Conservation (phyloP, 1,140 invertebrate species). For the Heliconius hermathena region DNA sequence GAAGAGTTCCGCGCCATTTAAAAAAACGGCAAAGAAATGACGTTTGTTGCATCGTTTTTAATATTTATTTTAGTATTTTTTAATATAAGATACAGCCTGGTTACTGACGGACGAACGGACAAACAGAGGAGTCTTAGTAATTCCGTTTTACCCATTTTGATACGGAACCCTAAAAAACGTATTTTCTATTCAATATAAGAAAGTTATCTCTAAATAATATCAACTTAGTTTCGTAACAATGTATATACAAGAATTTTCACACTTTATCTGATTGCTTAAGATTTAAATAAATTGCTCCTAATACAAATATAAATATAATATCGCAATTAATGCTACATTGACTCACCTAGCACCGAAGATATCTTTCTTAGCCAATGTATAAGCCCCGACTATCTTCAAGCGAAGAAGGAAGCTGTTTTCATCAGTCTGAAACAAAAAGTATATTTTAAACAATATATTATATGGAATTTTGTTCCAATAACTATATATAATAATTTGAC, state of each 20-base stretch:
- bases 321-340: slow-evolving; percentile 4
- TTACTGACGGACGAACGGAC: too few species aligned
- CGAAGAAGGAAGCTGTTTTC: slow-evolving; percentile 89
- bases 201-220: too few species aligned
- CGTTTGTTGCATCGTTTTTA: too few species aligned
- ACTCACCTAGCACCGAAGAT: slow-evolving; percentile 97
- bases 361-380: slow-evolving; percentile 97
- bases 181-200: too few species aligned
- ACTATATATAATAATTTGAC: neutral
- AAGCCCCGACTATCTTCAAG: slow-evolving; percentile 92
- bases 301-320: neutral
- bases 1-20: too few species aligned
- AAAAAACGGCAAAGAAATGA: too few species aligned
- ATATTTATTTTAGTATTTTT: too few species aligned
- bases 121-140: too few species aligned
- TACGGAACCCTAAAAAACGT: too few species aligned
- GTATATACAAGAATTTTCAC: neutral
- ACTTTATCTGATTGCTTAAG: neutral
- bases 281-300: neutral
- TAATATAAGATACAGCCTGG: too few species aligned
- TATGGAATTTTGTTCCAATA: too few species aligned
- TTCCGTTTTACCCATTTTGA: too few species aligned
- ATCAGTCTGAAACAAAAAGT: slow-evolving; percentile 84
- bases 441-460: neutral
- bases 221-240: neutral